Evolutionary conservation across 1,140 invertebrate genomes (phyloP).

Genomic region (Trissolcus basalis): DNA sequence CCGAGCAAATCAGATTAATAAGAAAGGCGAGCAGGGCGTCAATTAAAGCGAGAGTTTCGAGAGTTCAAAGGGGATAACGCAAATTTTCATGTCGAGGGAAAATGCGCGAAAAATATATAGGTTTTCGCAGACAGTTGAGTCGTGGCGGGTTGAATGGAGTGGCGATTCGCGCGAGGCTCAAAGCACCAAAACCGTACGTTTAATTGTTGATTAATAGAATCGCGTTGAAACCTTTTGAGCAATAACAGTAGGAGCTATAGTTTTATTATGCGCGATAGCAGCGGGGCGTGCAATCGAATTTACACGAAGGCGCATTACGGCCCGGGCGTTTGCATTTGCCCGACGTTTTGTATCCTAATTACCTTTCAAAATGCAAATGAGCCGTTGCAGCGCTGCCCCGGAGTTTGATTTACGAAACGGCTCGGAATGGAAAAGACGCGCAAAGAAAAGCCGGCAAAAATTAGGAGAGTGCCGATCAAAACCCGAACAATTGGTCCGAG

Average conservation of each 20-base stretch:
- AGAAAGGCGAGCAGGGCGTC: too few relatives aligned
- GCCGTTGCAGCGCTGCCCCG: background rate
- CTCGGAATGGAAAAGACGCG: constrained; percentile 32
- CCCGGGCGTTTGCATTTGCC: constrained; percentile 33
- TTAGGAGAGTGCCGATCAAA: constrained; percentile 16
- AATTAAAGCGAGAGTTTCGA: too few relatives aligned
- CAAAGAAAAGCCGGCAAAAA: constrained; percentile 31
- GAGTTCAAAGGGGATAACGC: too few relatives aligned
- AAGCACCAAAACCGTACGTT: constrained; percentile 18
- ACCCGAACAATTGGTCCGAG: constrained; percentile 2
- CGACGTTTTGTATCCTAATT: constrained; percentile 54
- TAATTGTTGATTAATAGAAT: constrained; percentile 51
- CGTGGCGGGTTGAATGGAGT: too few relatives aligned
- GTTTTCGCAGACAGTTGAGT: too few relatives aligned
- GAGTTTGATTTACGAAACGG: constrained; percentile 44
- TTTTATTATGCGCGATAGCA: constrained; percentile 38
- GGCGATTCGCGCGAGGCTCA: constrained; percentile 5
- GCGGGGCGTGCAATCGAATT: constrained; percentile 33
- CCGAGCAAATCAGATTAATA: too few relatives aligned
- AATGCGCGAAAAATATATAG: too few relatives aligned
- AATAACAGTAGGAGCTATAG: constrained; percentile 31
- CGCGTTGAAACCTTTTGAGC: constrained; percentile 22
- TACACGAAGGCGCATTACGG: constrained; percentile 32
- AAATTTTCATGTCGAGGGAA: too few relatives aligned
- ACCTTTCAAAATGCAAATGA: constrained; percentile 57